Conservation (phyloP, 2,797 vertebrate genomes). For the Xenentodon cancila region DNA sequence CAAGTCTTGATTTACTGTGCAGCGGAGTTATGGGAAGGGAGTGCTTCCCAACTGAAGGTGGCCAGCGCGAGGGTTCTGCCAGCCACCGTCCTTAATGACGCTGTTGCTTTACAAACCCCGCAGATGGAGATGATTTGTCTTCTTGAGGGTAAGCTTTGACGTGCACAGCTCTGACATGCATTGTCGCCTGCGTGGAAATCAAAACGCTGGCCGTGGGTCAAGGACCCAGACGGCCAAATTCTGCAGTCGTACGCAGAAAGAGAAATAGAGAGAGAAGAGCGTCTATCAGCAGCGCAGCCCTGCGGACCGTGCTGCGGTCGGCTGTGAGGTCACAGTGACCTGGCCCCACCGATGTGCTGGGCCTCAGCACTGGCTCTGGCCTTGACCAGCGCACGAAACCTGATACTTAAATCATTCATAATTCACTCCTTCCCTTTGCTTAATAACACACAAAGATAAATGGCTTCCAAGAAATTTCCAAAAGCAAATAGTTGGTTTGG, state of each 20-base stretch:
- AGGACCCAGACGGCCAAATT: conserved; percentile 30
- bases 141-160: conserved; percentile 38
- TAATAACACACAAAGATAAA: conserved; percentile 76
- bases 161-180: conserved; percentile 47
- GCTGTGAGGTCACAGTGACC: conserved; percentile 73
- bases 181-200: conserved; percentile 64
- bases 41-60: conserved; percentile 55
- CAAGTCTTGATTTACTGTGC: conserved; percentile 67
- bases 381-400: conserved; percentile 67
- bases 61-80: conserved; percentile 40
- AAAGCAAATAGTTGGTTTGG: conserved; percentile 78
- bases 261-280: conserved; percentile 64
- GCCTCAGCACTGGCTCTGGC: conserved; percentile 62
- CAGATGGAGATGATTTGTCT: conserved; percentile 55
- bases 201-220: conserved; percentile 52
- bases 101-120: conserved; percentile 56
- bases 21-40: conserved; percentile 63
- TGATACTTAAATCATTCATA: conserved; percentile 78
- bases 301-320: conserved; percentile 59
- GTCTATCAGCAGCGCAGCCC: conserved; percentile 66
- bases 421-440: conserved; percentile 77
- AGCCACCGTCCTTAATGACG: conserved; percentile 50
- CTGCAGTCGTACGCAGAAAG: conserved; percentile 36
- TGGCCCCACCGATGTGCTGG: conserved; percentile 53
- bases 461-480: conserved; percentile 72